phyloP scores from a whole-genome alignment of 2,797 vertebrate species.

The Leucoraja ocellata region DNA sequence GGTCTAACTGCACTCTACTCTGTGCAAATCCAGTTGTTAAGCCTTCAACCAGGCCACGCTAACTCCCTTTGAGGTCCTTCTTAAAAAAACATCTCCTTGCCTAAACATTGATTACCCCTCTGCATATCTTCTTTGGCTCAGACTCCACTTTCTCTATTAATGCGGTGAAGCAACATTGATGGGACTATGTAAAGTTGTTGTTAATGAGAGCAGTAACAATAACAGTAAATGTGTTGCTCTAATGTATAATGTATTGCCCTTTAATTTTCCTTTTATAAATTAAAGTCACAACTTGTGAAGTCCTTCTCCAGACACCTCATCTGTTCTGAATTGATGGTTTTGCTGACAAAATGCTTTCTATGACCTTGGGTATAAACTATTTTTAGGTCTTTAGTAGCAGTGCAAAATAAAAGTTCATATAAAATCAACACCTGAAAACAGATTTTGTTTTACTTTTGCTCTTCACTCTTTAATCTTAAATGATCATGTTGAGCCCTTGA shows the following conservation, averaged over 20 bases:
- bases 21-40: neutral
- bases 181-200: neutral
- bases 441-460: neutral
- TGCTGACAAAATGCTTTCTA: neutral
- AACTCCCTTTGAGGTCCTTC: neutral
- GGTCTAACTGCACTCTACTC: neutral
- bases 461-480: neutral
- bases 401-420: neutral
- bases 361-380: neutral
- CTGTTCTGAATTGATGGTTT: constrained; percentile 19
- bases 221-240: neutral
- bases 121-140: neutral
- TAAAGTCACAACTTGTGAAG: neutral
- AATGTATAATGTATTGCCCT: neutral
- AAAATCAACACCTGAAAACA: neutral
- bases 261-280: neutral
- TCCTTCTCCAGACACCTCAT: neutral
- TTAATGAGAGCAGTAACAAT: neutral
- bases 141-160: neutral
- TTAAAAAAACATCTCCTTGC: neutral
- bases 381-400: neutral
- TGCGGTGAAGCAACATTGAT: neutral
- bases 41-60: neutral
- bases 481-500: neutral
- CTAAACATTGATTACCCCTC: neutral